Percentiles rank a stretch among this genome's conserved stretches.
These are phyloP conservation scores for Marisa cornuarietis DNA, from an alignment of 1,140 invertebrate genomes.

Conservation along the genomic window DNA sequence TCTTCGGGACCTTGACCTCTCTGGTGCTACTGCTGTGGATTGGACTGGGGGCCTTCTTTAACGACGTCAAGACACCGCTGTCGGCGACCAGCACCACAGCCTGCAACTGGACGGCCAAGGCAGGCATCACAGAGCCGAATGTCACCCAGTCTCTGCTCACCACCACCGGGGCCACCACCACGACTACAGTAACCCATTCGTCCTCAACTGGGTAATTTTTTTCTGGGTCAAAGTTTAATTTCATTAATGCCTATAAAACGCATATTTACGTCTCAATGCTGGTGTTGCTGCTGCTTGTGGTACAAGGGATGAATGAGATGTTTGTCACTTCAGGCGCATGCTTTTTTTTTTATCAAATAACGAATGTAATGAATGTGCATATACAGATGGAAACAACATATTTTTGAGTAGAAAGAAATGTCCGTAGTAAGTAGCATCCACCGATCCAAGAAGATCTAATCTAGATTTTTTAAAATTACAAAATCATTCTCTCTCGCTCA, in stretches of 20 bases:
- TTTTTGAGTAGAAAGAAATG: no score
- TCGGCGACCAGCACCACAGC: slow-evolving; percentile 68
- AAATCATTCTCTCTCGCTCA: no score
- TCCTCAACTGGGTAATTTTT: not conserved
- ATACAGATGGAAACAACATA: no score
- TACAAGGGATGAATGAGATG: not conserved
- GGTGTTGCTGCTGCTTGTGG: not conserved
- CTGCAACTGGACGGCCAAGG: slow-evolving; percentile 47
- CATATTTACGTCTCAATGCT: not conserved
- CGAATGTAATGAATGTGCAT: no score
- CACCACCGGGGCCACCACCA: not conserved
- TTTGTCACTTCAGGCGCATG: no score
- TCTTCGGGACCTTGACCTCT: slow-evolving; percentile 76
- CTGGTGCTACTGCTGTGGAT: slow-evolving; percentile 81
- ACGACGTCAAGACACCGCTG: slow-evolving; percentile 76
- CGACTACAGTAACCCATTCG: not conserved
- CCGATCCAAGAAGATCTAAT: no score
- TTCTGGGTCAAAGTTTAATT: not conserved
- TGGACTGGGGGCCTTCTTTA: slow-evolving; percentile 74
- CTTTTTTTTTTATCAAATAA: no score
- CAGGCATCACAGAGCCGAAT: not conserved
- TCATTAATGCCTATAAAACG: not conserved
- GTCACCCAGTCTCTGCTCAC: not conserved
- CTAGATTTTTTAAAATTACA: no score
- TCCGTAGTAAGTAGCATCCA: no score